A percentile compares a stretch with the other conserved stretches of the same genome.
Evolutionary conservation across 1,140 invertebrate species (phyloP).

Genomic region (Plectrocnemia conspersa): DNA sequence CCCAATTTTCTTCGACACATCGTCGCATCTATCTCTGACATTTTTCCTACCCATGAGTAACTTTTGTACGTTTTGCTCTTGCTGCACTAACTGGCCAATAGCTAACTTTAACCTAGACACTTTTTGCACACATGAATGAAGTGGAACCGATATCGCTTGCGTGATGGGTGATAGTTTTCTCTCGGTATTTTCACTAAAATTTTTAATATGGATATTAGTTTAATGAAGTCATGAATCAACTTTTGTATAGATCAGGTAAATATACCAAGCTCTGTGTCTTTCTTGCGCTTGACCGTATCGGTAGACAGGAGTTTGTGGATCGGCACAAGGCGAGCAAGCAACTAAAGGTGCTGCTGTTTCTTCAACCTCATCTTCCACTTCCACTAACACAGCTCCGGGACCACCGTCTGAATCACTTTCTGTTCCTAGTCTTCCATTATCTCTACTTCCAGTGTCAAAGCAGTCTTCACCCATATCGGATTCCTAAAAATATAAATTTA

Average conservation of each 20-base stretch:
- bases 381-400: constrained; percentile 60
- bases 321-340: constrained; percentile 55
- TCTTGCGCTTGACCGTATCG: constrained; percentile 54
- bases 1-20: constrained; percentile 25
- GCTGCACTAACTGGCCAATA: constrained; percentile 6
- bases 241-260: not conserved
- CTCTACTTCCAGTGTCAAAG: constrained; percentile 11
- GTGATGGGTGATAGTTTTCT: constrained; percentile 31
- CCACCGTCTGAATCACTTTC: constrained; percentile 54
- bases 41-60: constrained; percentile 22
- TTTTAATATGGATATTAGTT: not conserved
- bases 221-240: not conserved
- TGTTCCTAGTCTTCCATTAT: constrained; percentile 37
- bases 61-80: constrained; percentile 30
- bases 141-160: constrained; percentile 24
- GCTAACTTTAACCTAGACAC: constrained; percentile 6
- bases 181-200: constrained; percentile 33
- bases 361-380: constrained; percentile 64
- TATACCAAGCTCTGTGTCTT: constrained; percentile 41
- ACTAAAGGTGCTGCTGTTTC: constrained; percentile 62
- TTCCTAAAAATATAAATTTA: constrained; percentile 34
- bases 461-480: constrained; percentile 37
- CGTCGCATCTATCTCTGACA: constrained; percentile 24
- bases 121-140: constrained; percentile 23
- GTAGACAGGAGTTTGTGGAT: constrained; percentile 65